A percentile compares a stretch with the other conserved stretches of the same genome.
Evolutionary conservation across 1,140 invertebrate genomes (phyloP).

Genomic region (Brachionus rubens): DNA sequence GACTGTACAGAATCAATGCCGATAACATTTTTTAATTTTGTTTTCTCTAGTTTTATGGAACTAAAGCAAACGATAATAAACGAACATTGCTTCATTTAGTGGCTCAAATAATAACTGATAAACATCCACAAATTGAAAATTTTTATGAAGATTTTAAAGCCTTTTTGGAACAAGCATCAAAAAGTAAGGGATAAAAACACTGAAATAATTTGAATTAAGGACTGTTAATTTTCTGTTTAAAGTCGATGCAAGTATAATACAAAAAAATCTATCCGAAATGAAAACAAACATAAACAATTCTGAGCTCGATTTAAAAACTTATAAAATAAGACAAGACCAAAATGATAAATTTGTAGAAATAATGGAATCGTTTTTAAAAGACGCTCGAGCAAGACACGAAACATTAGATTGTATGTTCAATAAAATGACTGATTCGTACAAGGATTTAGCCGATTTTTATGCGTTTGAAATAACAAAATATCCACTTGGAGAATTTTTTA

Average conservation of each 20-base stretch:
- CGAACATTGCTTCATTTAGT: constrained; percentile 87
- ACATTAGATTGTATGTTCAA: constrained; percentile 85
- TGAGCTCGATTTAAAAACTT: constrained; percentile 78
- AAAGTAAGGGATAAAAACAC: constrained; percentile 51
- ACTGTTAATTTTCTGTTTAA: neutral
- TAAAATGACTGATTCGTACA: constrained; percentile 83
- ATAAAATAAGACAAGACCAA: constrained; percentile 68
- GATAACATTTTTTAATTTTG: constrained; percentile 9
- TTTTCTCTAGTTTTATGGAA: constrained; percentile 76
- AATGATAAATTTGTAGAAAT: constrained; percentile 76
- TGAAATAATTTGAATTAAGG: neutral
- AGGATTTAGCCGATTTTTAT: constrained; percentile 81
- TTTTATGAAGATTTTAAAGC: constrained; percentile 78
- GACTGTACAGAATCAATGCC: neutral
- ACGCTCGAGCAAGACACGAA: constrained; percentile 78
- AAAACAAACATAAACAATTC: constrained; percentile 77
- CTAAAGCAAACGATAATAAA: constrained; percentile 88
- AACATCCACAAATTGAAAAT: constrained; percentile 76
- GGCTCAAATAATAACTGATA: constrained; percentile 78
- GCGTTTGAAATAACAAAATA: constrained; percentile 90
- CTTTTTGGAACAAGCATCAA: constrained; percentile 68
- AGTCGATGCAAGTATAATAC: constrained; percentile 79
- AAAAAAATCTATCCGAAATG: constrained; percentile 80
- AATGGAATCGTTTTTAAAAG: constrained; percentile 68
- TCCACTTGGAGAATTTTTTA: constrained; percentile 90